Base-by-base conservation (phyloP, 2,113 vertebrate species). In the Xyrauchen texanus region DNA sequence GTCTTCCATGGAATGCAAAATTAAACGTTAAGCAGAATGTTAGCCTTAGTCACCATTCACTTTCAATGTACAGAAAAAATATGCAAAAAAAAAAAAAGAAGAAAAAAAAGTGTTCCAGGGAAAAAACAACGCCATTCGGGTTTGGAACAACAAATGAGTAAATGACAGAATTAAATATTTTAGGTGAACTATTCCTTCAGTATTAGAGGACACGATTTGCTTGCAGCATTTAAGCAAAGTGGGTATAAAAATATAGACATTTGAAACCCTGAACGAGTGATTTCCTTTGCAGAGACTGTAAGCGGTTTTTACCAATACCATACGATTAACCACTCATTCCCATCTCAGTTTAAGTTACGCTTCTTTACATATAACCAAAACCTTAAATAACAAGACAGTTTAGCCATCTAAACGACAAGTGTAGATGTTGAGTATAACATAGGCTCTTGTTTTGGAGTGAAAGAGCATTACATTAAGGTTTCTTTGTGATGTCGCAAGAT, bases 401-500 rank as follows among this genome's bases (percentile, higher is more conserved):
- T 46, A 11, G 62, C 10, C 42, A 49, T 67, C 6, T 67, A 67
- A 16, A 51, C 3, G 21, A 34, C 21, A 13, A 6, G 2, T 13
- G 49, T 16, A 21, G 15, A 85, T 87, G 73, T 85, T 73, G 68
- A 42, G 57, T 52, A 12, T 62, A 42, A 53, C 10, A 64, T 58
- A 42, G n/a, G 85, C 57, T 71, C 15, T 61, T 55, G 65, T 70
- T 60, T 42, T 1, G 42, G 61, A 15, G 57, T 69, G 46, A 8
- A 34, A 77, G 83, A 47, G 68, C 34, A 47, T 77, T 94, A 97
- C 87, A 97, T 91, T 78, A 98, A 85, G 88, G 95, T 95, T 89
- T 99, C 98, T 90, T 98, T 99, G 91, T 99, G 98, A 90, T 99
- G 98, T 86, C 98, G 93, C 94, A 97, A 95, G 91, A 99, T 97